phyloP scores from a whole-genome alignment of 2,888 invertebrate genomes.

The Ornithoptera alexandrae region DNA sequence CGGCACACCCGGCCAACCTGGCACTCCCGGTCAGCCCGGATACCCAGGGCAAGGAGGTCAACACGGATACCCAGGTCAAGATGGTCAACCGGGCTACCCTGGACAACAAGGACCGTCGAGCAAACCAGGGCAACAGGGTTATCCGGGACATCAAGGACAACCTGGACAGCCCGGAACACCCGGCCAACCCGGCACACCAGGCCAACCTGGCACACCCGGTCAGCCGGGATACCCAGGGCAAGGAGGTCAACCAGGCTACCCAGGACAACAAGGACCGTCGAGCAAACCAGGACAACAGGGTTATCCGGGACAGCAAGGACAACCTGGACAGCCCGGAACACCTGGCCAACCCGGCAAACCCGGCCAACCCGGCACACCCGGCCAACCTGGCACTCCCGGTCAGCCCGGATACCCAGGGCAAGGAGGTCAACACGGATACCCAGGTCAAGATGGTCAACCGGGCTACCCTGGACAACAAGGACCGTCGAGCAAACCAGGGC shows the following conservation, averaged over 20 bases:
- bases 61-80: conserved; percentile 44
- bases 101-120: conserved; percentile 38
- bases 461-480: conserved; percentile 45
- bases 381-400: conserved; percentile 30
- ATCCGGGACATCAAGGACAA: conserved; percentile 35
- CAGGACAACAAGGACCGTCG: conserved; percentile 44
- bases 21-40: conserved; percentile 39
- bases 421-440: conserved; percentile 38
- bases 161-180: conserved; percentile 11
- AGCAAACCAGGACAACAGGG: conserved; percentile 40
- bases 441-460: conserved; percentile 32
- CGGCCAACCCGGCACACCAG: too few relatives aligned
- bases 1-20: too few relatives aligned
- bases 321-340: conserved; percentile 16
- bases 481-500: conserved; percentile 42
- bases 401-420: conserved; percentile 5
- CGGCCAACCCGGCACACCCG: conserved; percentile 24
- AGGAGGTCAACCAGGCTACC: conserved; percentile 35
- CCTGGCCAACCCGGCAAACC: conserved; percentile 13
- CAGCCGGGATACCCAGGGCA: conserved; percentile 39
- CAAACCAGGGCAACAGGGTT: conserved; percentile 37
- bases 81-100: conserved; percentile 35
- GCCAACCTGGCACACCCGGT: conserved; percentile 35
- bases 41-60: conserved; percentile 34
- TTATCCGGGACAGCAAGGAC: conserved; percentile 35